phyloP scores from a whole-genome alignment of 2,797 vertebrate species.

The Sebastolobus altivelis region DNA sequence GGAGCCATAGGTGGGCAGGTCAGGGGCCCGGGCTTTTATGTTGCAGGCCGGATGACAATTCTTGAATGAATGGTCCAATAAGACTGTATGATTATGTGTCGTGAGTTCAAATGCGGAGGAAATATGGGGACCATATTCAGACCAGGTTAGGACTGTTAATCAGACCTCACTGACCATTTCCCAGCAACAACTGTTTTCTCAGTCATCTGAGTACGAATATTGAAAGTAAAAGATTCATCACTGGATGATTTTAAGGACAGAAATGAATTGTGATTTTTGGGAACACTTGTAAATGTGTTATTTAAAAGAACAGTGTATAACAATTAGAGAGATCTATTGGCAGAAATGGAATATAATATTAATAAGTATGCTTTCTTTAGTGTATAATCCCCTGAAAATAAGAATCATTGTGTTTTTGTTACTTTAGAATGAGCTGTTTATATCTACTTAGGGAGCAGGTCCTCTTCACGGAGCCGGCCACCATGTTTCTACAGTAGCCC shows the following conservation, averaged over 20 bases:
- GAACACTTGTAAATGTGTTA: background rate
- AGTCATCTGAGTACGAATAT: too few relatives aligned
- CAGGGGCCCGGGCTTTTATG: slow-evolving; percentile 71
- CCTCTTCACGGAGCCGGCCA: too few relatives aligned
- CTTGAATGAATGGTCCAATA: slow-evolving; percentile 81
- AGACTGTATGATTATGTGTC: slow-evolving; percentile 68
- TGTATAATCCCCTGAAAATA: too few relatives aligned
- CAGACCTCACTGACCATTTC: slow-evolving; percentile 34
- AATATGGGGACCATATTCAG: slow-evolving; percentile 61
- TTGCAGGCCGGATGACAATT: slow-evolving; percentile 66
- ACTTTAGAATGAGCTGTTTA: too few relatives aligned
- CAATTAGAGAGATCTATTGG: too few relatives aligned
- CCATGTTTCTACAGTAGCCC: too few relatives aligned
- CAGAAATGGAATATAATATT: too few relatives aligned
- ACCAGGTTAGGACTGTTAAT: slow-evolving; percentile 44
- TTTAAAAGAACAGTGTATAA: too few relatives aligned
- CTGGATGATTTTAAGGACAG: background rate
- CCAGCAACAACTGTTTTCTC: slow-evolving; percentile 4
- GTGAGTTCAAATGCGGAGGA: slow-evolving; percentile 52
- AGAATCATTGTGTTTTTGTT: too few relatives aligned
- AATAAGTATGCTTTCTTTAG: too few relatives aligned
- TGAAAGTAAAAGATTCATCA: background rate
- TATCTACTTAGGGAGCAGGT: too few relatives aligned
- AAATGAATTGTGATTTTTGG: background rate
- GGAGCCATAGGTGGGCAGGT: slow-evolving; percentile 68